Conservation (phyloP, 2,797 vertebrate genomes). For the Etheostoma nigrum region DNA sequence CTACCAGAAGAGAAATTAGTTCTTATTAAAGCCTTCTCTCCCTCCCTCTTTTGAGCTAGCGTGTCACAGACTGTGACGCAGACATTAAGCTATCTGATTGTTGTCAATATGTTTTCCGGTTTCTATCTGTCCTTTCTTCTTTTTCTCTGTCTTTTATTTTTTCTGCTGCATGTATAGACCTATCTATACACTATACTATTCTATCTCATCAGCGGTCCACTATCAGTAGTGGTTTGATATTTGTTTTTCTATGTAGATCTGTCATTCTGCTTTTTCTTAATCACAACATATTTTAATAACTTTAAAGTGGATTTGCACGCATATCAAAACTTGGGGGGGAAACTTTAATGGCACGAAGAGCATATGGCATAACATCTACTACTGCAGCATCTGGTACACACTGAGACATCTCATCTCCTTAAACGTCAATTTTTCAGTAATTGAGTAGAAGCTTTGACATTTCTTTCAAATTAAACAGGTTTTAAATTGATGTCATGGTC, state of each 20-base stretch:
- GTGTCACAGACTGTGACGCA: slow-evolving; percentile 20
- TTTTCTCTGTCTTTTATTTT: slow-evolving; percentile 13
- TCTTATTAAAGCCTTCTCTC: slow-evolving; percentile 2
- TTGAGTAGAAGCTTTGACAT: slow-evolving; percentile 20
- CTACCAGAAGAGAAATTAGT: slow-evolving; percentile 23
- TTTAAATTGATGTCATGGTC: slow-evolving; percentile 45
- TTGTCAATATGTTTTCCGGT: slow-evolving; percentile 34
- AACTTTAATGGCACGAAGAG: slow-evolving; percentile 22
- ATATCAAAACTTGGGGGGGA: slow-evolving; percentile 30
- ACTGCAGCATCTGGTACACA: slow-evolving; percentile 18
- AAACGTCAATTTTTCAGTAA: slow-evolving; percentile 24
- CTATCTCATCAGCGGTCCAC: slow-evolving; percentile 8
- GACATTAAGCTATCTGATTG: slow-evolving; percentile 36
- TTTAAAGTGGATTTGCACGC: slow-evolving; percentile 30
- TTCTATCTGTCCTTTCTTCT: slow-evolving; percentile 4
- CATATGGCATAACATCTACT: slow-evolving; percentile 4
- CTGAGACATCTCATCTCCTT: slow-evolving; percentile 26
- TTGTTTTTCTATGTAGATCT: slow-evolving; percentile 9
- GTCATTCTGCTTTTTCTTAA: slow-evolving; percentile 12
- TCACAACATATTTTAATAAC: slow-evolving; percentile 5
- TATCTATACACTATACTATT: background rate
- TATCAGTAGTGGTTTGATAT: slow-evolving; percentile 14
- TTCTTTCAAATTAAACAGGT: slow-evolving; percentile 5
- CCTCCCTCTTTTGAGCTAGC: slow-evolving; percentile 20
- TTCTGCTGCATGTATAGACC: background rate